These are phyloP conservation scores for Aplocera efformata DNA, from an alignment of 2,888 invertebrate species.

Conservation along the genomic window DNA sequence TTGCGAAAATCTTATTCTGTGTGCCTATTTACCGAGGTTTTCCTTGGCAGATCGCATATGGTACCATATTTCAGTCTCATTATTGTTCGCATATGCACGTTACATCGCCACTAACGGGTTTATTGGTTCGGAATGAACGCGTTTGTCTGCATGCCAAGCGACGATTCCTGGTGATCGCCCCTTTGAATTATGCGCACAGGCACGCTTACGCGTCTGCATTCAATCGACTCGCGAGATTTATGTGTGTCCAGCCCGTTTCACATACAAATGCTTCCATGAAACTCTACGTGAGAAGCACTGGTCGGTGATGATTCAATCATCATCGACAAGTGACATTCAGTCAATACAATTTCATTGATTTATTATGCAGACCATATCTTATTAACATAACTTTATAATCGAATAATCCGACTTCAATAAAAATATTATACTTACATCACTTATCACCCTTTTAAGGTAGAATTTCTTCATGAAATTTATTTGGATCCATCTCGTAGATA, in stretches of 20 bases:
- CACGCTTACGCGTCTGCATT: conserved; percentile 71
- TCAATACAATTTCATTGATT: conserved; percentile 1
- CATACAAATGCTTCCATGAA: conserved; percentile 67
- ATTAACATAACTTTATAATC: no score
- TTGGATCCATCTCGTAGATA: no score
- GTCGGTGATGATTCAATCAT: no score
- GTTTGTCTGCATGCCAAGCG: conserved; percentile 73
- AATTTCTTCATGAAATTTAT: no score
- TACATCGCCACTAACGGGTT: conserved; percentile 72
- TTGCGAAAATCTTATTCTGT: conserved; percentile 8
- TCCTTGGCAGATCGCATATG: conserved; percentile 25
- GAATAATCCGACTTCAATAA: no score
- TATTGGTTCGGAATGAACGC: conserved; percentile 69
- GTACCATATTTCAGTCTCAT: conserved; percentile 31
- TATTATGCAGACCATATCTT: no score
- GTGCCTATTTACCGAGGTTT: conserved; percentile 6
- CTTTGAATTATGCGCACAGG: conserved; percentile 75
- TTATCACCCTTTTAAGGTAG: no score
- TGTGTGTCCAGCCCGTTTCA: conserved; percentile 55
- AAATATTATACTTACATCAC: no score
- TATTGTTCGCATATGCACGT: conserved; percentile 63
- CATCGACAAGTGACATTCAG: no score
- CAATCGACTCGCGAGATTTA: conserved; percentile 68
- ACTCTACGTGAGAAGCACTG: conserved; percentile 47
- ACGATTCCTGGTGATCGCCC: conserved; percentile 75